Conservation (phyloP, 2,797 vertebrate genomes). For the Spondyliosoma cantharus region DNA sequence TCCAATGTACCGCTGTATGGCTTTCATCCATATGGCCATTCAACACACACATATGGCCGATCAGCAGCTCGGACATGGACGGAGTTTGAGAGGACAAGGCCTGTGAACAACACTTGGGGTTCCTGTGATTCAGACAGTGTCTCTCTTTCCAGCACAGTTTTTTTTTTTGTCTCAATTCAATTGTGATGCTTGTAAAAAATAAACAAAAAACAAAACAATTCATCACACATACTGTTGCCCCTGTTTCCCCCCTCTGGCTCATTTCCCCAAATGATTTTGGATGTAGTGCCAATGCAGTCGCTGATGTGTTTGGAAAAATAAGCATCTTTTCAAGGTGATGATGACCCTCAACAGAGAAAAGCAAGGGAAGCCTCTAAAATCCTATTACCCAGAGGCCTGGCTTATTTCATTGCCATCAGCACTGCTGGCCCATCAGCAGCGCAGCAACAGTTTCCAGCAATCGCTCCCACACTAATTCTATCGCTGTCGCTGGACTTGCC, state of each 20-base stretch:
- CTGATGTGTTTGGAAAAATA: slow-evolving; percentile 72
- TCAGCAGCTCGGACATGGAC: slow-evolving; percentile 22
- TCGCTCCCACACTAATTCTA: slow-evolving; percentile 66
- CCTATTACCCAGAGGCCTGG: slow-evolving; percentile 68
- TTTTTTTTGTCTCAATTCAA: slow-evolving; percentile 45
- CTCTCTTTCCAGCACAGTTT: slow-evolving; percentile 10
- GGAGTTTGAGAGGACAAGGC: slow-evolving; percentile 16
- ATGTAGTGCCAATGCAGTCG: slow-evolving; percentile 55
- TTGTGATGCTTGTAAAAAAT: slow-evolving; percentile 49
- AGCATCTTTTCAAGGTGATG: slow-evolving; percentile 79
- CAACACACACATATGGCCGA: slow-evolving; percentile 9
- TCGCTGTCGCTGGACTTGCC: slow-evolving; percentile 55
- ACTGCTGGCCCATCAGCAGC: slow-evolving; percentile 60
- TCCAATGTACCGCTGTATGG: neutral
- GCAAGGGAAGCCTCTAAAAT: slow-evolving; percentile 67
- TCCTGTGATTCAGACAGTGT: slow-evolving; percentile 63
- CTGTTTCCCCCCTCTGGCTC: slow-evolving; percentile 49
- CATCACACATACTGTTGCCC: slow-evolving; percentile 39
- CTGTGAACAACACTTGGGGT: slow-evolving; percentile 42
- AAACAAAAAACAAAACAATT: slow-evolving; percentile 44
- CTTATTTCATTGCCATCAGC: slow-evolving; percentile 73
- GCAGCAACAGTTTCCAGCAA: slow-evolving; percentile 65
- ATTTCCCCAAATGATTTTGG: slow-evolving; percentile 63
- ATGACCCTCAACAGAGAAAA: slow-evolving; percentile 67
- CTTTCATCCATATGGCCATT: slow-evolving; percentile 2